These are phyloP conservation scores for Drosophila takahashii DNA, from an alignment of 1,140 invertebrate genomes.

Conservation along the genomic window DNA sequence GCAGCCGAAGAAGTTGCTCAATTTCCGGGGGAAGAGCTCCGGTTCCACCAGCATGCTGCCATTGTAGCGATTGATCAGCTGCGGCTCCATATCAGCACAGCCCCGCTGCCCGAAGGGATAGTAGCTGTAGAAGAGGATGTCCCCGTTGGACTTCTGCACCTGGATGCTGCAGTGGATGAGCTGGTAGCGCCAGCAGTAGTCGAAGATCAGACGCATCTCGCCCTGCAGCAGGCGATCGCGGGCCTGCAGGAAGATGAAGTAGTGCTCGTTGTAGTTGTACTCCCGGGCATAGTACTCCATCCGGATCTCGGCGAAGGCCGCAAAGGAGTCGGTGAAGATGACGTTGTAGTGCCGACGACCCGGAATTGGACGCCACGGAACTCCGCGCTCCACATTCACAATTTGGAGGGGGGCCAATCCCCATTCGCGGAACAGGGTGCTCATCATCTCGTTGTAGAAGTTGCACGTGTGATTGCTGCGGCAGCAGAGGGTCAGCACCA, in stretches of 20 bases:
- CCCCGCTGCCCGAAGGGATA: slow-evolving; percentile 44
- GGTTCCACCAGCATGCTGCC: slow-evolving; percentile 40
- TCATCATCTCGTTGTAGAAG: slow-evolving; percentile 77
- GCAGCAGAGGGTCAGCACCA: slow-evolving; percentile 67
- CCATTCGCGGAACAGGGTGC: slow-evolving; percentile 61
- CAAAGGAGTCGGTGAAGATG: slow-evolving; percentile 71
- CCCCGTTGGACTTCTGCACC: slow-evolving; percentile 64
- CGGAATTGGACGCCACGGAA: slow-evolving; percentile 11
- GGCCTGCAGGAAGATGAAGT: slow-evolving; percentile 75
- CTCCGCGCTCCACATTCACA: slow-evolving; percentile 46
- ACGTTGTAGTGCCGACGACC: slow-evolving; percentile 64
- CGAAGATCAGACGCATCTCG: slow-evolving; percentile 70
- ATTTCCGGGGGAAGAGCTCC: slow-evolving; percentile 63
- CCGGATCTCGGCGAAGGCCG: slow-evolving; percentile 65
- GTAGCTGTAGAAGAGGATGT: slow-evolving; percentile 71
- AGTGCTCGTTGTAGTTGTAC: slow-evolving; percentile 73
- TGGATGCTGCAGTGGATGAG: slow-evolving; percentile 76
- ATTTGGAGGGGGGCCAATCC: slow-evolving; percentile 65
- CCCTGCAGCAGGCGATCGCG: slow-evolving; percentile 44
- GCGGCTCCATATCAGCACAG: slow-evolving; percentile 47
- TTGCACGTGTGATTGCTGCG: slow-evolving; percentile 64
- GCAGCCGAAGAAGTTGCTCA: slow-evolving; percentile 66
- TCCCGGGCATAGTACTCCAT: slow-evolving; percentile 51
- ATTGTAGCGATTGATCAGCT: slow-evolving; percentile 69
- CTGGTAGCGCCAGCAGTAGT: slow-evolving; percentile 70